Evolutionary conservation across 1,140 invertebrate genomes (phyloP).

Genomic region (Telenomus remus): DNA sequence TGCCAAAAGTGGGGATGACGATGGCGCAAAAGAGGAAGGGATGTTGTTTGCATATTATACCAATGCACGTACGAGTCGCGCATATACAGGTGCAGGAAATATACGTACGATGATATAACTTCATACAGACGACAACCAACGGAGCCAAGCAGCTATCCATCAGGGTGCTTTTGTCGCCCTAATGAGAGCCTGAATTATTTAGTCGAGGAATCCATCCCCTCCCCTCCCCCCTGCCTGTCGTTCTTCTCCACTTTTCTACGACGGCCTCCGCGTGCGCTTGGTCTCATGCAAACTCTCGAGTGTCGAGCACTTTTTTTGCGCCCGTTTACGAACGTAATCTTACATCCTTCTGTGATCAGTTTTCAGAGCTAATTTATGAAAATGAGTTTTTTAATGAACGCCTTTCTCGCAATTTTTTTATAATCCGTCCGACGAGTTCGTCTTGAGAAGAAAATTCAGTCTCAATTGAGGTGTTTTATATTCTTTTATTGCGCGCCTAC

Average conservation of each 20-base stretch:
- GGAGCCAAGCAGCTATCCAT: constrained; percentile 74
- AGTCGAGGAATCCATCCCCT: constrained; percentile 63
- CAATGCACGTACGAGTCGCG: constrained; percentile 31
- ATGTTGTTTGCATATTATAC: constrained; percentile 54
- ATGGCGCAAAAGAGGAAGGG: constrained; percentile 2
- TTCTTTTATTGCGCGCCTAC: constrained; percentile 40
- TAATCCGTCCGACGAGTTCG: constrained; percentile 40
- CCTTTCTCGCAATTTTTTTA: constrained; percentile 52
- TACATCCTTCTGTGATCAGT: constrained; percentile 51
- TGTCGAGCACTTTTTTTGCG: constrained; percentile 51
- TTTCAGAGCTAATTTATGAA: constrained; percentile 49
- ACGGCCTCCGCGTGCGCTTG: constrained; percentile 34
- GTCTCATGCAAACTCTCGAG: constrained; percentile 46
- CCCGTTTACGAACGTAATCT: constrained; percentile 56
- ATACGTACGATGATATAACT: constrained; percentile 46
- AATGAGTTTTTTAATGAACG: constrained; percentile 56
- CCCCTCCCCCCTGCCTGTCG: not conserved
- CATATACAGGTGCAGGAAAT: constrained; percentile 51
- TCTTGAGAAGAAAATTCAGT: constrained; percentile 24
- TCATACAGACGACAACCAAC: constrained; percentile 64
- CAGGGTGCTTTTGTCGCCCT: constrained; percentile 77
- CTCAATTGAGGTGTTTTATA: constrained; percentile 51
- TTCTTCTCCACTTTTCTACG: constrained; percentile 58
- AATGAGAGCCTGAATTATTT: constrained; percentile 77
- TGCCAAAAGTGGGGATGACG: constrained; percentile 64